These are phyloP conservation scores for Loxodonta africana DNA, from an alignment of 2,113 vertebrate species.

Conservation along the genomic window DNA sequence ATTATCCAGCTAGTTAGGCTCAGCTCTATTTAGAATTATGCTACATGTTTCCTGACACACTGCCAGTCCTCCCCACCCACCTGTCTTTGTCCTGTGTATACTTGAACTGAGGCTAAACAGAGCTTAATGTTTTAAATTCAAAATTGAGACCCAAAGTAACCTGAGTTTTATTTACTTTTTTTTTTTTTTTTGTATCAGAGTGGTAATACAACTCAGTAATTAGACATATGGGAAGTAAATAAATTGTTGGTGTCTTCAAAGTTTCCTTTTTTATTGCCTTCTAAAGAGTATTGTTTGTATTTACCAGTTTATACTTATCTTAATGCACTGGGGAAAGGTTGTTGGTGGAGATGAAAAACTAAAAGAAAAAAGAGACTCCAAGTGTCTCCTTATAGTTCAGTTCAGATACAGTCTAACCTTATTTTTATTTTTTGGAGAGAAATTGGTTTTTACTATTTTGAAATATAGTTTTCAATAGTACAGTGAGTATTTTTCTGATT, in stretches of 20 bases:
- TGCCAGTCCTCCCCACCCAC: not conserved
- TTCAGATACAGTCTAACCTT: not conserved
- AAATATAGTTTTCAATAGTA: not conserved
- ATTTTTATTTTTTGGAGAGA: not conserved
- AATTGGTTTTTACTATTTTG: not conserved
- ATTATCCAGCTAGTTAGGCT: not conserved
- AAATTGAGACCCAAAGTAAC: not conserved
- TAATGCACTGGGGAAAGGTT: not conserved
- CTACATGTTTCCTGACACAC: not conserved
- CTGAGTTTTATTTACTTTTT: not conserved
- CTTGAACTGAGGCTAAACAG: not conserved
- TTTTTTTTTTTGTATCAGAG: not conserved
- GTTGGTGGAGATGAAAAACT: not conserved
- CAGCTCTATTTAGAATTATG: not conserved
- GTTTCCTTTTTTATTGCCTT: not conserved
- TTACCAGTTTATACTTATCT: not conserved
- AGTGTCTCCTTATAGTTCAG: not conserved
- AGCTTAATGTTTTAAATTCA: not conserved
- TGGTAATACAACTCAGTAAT: not conserved
- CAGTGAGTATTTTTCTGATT: not conserved
- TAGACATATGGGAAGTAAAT: not conserved
- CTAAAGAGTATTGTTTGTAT: not conserved
- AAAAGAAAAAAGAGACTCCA: not conserved
- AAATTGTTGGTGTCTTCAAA: not conserved
- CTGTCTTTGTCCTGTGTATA: not conserved